Evolutionary conservation across 1,140 invertebrate species (phyloP), one percentile per base, ranked within the genome.

Genomic region (Macrosteles quadrilineatus): DNA sequence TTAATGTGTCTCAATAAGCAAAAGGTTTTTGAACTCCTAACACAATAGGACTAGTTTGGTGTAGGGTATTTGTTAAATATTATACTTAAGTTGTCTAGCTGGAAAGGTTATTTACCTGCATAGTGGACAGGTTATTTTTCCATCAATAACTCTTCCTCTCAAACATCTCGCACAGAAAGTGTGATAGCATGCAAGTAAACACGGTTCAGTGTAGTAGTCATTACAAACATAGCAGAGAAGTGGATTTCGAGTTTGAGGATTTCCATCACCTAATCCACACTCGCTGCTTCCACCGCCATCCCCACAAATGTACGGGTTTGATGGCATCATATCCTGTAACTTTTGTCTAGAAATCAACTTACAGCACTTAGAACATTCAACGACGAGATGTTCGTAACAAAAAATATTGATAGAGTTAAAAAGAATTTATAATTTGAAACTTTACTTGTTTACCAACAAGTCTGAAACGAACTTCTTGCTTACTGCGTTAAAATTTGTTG

Each of bases 51-150:
- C n/a, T n/a, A n/a, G n/a, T n/a, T n/a, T n/a, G n/a, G n/a, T n/a
- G n/a, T n/a, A n/a, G n/a, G n/a, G n/a, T n/a, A n/a, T n/a, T n/a
- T n/a, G n/a, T n/a, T n/a, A n/a, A n/a, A n/a, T n/a, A n/a, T n/a
- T n/a, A n/a, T n/a, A n/a, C n/a, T n/a, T n/a, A n/a, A n/a, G n/a
- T n/a, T n/a, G n/a, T n/a, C n/a, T n/a, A n/a, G n/a, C n/a, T n/a
- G n/a, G n/a, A n/a, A n/a, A n/a, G n/a, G n/a, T n/a, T n/a, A n/a
- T 30, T 59, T 80, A 90, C 88, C 87, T 85, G 80, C 88, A 90
- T 69, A 87, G 83, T 14, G 87, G 87, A 79, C 88, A 90, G 64
- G 82, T 78, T 36, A 90, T 77, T 74, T 87, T 86, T 59, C 83
- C 81, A 73, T 90, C 87, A 65, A 85, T 79, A 67, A 86, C 83